Conservation (phyloP, 2,888 invertebrate species). For the Buathra laborator region DNA sequence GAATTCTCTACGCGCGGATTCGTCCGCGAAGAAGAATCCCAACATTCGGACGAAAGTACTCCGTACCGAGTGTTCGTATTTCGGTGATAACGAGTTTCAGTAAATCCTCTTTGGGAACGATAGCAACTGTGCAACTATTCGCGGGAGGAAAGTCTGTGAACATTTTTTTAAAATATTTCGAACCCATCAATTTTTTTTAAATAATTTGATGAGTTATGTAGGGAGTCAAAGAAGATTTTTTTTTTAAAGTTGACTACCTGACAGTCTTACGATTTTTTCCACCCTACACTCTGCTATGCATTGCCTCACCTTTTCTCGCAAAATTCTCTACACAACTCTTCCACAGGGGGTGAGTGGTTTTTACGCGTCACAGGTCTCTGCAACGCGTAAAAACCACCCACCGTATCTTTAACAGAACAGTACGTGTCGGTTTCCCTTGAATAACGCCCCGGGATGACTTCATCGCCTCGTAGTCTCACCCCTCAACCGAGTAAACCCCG, state of each 20-base stretch:
- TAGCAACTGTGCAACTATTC: not conserved
- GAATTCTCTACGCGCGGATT: not conserved
- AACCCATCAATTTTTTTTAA: no score
- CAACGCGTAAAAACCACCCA: not conserved
- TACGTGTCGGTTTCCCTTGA: slow-evolving; percentile 3
- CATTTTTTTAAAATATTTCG: not conserved
- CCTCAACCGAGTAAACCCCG: slow-evolving; percentile 9
- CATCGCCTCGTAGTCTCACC: not conserved
- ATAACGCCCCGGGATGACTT: slow-evolving; percentile 16
- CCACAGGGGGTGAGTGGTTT: no score
- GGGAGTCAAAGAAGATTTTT: no score
- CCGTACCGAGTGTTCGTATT: no score
- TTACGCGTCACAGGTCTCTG: not conserved
- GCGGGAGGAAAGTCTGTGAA: not conserved
- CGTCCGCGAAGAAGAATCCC: not conserved
- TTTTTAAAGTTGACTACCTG: not conserved
- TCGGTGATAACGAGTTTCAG: no score
- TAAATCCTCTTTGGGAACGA: no score
- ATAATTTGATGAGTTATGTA: no score
- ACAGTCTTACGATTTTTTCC: not conserved
- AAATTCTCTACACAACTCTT: not conserved
- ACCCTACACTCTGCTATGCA: not conserved
- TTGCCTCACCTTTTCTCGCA: not conserved
- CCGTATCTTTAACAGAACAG: not conserved
- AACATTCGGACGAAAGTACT: no score